These are phyloP conservation scores for Syrphus vitripennis DNA, from an alignment of 2,888 invertebrate species.

Conservation along the genomic window DNA sequence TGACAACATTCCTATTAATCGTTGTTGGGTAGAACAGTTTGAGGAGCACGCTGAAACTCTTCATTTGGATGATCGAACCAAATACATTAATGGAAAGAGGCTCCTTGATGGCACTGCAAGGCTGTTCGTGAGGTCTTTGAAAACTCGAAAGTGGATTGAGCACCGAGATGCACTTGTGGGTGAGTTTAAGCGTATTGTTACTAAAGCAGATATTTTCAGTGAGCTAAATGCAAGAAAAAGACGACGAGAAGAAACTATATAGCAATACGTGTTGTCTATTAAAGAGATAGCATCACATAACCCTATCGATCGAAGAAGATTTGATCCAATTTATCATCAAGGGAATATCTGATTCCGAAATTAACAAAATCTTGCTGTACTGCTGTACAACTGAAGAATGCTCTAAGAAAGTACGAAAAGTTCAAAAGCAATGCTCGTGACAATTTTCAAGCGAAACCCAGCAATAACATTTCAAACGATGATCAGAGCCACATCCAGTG, in stretches of 20 bases:
- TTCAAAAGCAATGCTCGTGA: not conserved
- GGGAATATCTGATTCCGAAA: too few species aligned
- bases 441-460: too few species aligned
- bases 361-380: constrained; percentile 21
- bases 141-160: constrained; percentile 36
- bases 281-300: too few species aligned
- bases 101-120: too few species aligned
- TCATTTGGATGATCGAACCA: too few species aligned
- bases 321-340: constrained; percentile 7
- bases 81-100: too few species aligned
- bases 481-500: not conserved
- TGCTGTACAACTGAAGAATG: constrained; percentile 6
- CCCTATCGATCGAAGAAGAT: too few species aligned
- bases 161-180: constrained; percentile 34
- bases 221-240: constrained; percentile 35
- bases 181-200: constrained; percentile 29
- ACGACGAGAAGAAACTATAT: constrained; percentile 40
- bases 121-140: constrained; percentile 41
- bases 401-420: not conserved
- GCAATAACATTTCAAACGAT: not conserved
- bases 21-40: not conserved
- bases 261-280: not conserved
- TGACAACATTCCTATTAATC: not conserved
- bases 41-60: not conserved
- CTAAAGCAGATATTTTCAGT: constrained; percentile 43